phyloP scores from a whole-genome alignment of 2,888 invertebrate species.

The Orthonevra nobilis region DNA sequence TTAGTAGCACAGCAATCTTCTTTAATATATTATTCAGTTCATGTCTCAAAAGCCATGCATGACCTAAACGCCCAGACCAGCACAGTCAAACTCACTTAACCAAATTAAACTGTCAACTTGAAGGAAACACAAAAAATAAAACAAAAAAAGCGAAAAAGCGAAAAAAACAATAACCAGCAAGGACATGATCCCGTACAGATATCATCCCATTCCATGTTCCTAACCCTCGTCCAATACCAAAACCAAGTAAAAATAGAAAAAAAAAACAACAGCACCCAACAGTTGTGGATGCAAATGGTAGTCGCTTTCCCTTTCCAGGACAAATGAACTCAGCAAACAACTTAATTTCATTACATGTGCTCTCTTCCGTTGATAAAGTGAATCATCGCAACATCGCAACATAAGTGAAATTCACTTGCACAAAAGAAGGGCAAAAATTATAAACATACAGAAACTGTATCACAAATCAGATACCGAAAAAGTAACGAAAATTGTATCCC shows the following conservation, averaged over 20 bases:
- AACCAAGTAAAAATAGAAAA: slow-evolving; percentile 30
- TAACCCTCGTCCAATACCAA: slow-evolving; percentile 38
- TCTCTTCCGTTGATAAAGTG: slow-evolving; percentile 65
- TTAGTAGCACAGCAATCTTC: no score
- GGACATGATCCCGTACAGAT: slow-evolving; percentile 6
- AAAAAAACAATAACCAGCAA: slow-evolving; percentile 29
- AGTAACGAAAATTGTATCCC: slow-evolving; percentile 42
- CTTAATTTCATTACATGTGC: slow-evolving; percentile 67
- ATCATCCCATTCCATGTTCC: not conserved
- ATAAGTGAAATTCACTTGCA: slow-evolving; percentile 64
- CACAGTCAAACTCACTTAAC: slow-evolving; percentile 45
- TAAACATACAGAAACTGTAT: slow-evolving; percentile 45
- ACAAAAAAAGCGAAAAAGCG: no score
- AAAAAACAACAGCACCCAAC: slow-evolving; percentile 43
- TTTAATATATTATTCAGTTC: no score
- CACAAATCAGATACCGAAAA: slow-evolving; percentile 48
- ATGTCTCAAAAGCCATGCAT: no score
- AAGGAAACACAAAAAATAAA: slow-evolving; percentile 6
- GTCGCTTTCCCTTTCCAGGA: slow-evolving; percentile 22
- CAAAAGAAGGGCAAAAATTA: slow-evolving; percentile 38
- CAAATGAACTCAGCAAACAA: slow-evolving; percentile 52
- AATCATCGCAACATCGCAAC: slow-evolving; percentile 50
- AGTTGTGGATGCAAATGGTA: no score
- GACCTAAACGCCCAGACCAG: slow-evolving; percentile 20
- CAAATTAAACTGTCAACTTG: slow-evolving; percentile 39